Base-by-base conservation (phyloP, 2,888 invertebrate species). In the Drosophila gaucha region DNA sequence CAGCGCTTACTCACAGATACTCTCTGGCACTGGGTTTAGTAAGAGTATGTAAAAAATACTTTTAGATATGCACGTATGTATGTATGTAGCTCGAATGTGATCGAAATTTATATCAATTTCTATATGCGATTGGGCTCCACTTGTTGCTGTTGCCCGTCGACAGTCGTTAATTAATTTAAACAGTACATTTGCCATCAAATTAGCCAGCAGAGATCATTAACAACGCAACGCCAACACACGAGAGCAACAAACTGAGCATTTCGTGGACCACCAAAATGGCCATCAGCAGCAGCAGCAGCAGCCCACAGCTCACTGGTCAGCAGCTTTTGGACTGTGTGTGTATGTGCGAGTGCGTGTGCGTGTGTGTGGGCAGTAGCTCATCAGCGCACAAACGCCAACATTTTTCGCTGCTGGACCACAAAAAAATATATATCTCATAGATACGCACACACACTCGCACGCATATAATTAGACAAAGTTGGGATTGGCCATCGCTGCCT, bases 401-500 rank as follows among this genome's bases (percentile, higher is more conserved):
- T 75, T 49, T 64, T 75, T 58, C 22, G 67, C 58, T 77, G 73
- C 76, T 72, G 77, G 77, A 69, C 68, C 68, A 71, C 36, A 47
- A 14, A 49, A 30, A 59, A 33, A 56, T 47, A 43, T 38, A 52
- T 63, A 72, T 78, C 85, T 78, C 87, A 80, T 56, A 82, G 67
- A 83, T 35, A 54, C 28, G 24, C 62, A 46, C 35, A 50, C 28
- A 44, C 20, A 41, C 47, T 24, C 47, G 55, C 56, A 57, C 55
- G 60, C 26, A 62, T 50, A 65, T 73, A 70, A 74, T 70, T 80
- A 66, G 67, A 62, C 86, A 75, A 82, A 78, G 73, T 86, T 72
- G 89, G 85, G 89, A 88, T 88, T 85, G 85, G 89, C 74, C 76
- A 66, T 22, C 41, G 58, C 43, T 33, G 50, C 36, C 60, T 56